Base-by-base conservation (phyloP, 2,113 vertebrate genomes). In the Corapipo altera region DNA sequence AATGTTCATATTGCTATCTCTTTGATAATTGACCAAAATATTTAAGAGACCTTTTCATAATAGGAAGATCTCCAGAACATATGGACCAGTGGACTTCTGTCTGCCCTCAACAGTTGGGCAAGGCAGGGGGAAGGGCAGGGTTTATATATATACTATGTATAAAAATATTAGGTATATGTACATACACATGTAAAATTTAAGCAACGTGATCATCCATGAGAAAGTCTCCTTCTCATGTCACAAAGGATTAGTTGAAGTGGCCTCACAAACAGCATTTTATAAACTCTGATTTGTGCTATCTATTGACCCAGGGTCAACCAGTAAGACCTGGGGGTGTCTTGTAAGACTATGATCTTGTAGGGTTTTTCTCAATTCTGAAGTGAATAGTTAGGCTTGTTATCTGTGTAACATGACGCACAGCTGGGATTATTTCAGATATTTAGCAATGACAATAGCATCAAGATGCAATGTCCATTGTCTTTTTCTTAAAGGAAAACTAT, bases 51-150 rank as follows among this genome's bases (percentile, higher is more conserved):
- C 30, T 73, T 90, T 64, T 85, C 21, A n/a, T 72, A 65, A 6
- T 51, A 8, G 54, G 10, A 85, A 51, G 20, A 76, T 37, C 41
- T 71, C 32, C 54, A 69, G n/a, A 84, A 43, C 1, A 1, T n/a
- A 8, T 5, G 32, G 52, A 65, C 28, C 12, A 19, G 6, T 37
- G 18, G 14, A 33, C 28, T 85, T 95, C 46, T 72, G 23, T 82
- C 39, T 85, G 33, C 24, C 23, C 16, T 83, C 28, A 83, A n/a
- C 33, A 49, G 11, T 0, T 67, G 22, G 30, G 32, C 12, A 61
- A 19, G 6, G 26, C 69, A 9, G 6, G 2, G 8, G 7, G 6
- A 10, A 46, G 20, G 12, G 7, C 2, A 48, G 11, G 3, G 26
- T 54, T n/a, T 43, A 26, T 64, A 17, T 65, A 18, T 15, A 23